A percentile compares a stretch with the other conserved stretches of the same genome.
Evolutionary conservation across 2,113 vertebrate genomes (phyloP).

Genomic region (Chrysochloris asiatica): DNA sequence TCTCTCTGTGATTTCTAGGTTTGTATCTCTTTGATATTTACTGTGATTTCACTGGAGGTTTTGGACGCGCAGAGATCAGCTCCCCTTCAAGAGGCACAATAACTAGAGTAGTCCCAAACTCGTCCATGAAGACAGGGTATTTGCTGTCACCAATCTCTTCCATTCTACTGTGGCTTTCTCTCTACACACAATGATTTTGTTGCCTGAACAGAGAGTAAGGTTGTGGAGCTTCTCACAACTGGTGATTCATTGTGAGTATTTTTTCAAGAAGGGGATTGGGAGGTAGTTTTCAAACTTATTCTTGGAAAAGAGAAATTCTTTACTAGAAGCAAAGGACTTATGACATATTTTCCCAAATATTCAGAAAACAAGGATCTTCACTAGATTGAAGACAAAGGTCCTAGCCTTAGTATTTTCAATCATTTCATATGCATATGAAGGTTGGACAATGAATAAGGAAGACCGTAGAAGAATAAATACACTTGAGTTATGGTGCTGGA

Average conservation of each 20-base stretch:
- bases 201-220: background rate
- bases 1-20: background rate
- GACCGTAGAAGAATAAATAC: too few relatives aligned
- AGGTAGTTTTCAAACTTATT: background rate
- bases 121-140: background rate
- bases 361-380: background rate
- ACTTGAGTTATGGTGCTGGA: too few relatives aligned
- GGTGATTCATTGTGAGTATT: background rate
- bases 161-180: background rate
- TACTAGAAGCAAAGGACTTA: slow-evolving; percentile 4
- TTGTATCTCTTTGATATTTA: background rate
- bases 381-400: too few relatives aligned
- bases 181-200: background rate
- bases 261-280: background rate
- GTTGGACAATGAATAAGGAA: too few relatives aligned
- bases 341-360: background rate
- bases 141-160: background rate
- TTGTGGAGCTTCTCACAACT: background rate
- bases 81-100: background rate
- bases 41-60: background rate
- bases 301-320: background rate
- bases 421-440: too few relatives aligned
- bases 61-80: background rate
- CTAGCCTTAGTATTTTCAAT: too few relatives aligned
- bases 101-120: background rate